Percentiles rank a stretch among this genome's conserved stretches.
phyloP scores from a whole-genome alignment of 53 echinoderm and acorn worm genomes.

The Holothuria leucospilota region DNA sequence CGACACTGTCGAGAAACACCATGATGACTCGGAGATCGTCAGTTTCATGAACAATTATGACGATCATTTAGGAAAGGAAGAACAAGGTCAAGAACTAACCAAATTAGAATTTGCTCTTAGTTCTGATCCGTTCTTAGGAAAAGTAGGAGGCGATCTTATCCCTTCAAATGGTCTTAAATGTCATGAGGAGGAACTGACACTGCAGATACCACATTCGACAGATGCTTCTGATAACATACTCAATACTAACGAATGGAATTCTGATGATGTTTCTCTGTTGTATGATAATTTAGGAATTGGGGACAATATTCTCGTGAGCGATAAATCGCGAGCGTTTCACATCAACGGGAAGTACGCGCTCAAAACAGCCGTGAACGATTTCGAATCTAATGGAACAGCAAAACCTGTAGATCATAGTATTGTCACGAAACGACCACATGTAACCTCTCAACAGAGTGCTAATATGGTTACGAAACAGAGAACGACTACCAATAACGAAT shows the following conservation, averaged over 20 bases:
- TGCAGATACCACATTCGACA: not conserved
- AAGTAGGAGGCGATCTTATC: slow-evolving; percentile 26
- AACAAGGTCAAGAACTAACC: not conserved
- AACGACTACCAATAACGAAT: not conserved
- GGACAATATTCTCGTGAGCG: slow-evolving; percentile 11
- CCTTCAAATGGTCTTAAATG: slow-evolving; percentile 35
- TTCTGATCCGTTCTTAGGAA: slow-evolving; percentile 36
- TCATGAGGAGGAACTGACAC: not conserved
- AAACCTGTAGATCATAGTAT: slow-evolving; percentile 10
- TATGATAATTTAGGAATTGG: slow-evolving; percentile 26
- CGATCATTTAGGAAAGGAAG: not conserved
- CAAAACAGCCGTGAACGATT: slow-evolving; percentile 11
- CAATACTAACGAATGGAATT: slow-evolving; percentile 39
- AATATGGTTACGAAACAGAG: not conserved
- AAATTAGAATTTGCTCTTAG: slow-evolving; percentile 20
- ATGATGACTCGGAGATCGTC: slow-evolving; percentile 33
- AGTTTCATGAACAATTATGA: slow-evolving; percentile 14
- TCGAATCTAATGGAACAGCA: slow-evolving; percentile 4
- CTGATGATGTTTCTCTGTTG: slow-evolving; percentile 15
- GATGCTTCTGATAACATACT: not conserved
- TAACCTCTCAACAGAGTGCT: not conserved
- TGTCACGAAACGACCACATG: not conserved
- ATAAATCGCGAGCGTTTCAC: slow-evolving; percentile 27
- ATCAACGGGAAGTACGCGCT: slow-evolving; percentile 2
- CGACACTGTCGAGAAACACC: slow-evolving; percentile 65